These are phyloP conservation scores for Hirundo rustica DNA, from an alignment of 2,797 vertebrate species.

Conservation along the genomic window DNA sequence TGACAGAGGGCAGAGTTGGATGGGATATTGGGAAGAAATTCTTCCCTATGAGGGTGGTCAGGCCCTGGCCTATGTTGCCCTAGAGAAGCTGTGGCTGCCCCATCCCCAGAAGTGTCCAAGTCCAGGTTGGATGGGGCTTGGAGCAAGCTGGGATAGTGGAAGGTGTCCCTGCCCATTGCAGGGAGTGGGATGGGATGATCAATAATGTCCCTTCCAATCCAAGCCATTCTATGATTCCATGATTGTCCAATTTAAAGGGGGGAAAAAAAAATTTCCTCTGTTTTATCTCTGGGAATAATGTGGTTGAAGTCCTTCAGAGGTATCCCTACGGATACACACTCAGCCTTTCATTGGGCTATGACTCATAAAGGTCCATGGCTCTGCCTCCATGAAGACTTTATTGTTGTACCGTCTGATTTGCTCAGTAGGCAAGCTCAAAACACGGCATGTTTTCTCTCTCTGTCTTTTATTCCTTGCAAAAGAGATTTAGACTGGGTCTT, in stretches of 20 bases:
- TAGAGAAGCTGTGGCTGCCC: background rate
- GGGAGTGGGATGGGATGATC: background rate
- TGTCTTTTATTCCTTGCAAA: background rate
- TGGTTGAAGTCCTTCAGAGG: background rate
- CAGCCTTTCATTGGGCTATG: background rate
- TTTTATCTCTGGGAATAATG: background rate
- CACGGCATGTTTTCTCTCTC: background rate
- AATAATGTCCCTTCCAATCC: background rate
- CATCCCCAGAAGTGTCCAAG: background rate
- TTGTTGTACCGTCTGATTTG: background rate
- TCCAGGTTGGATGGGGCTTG: background rate
- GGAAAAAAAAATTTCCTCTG: fast-evolving
- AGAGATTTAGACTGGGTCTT: background rate
- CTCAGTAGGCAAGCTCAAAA: background rate
- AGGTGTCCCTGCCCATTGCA: background rate
- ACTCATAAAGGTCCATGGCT: background rate
- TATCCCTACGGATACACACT: fast-evolving
- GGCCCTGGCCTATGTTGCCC: background rate
- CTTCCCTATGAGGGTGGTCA: background rate
- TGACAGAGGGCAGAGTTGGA: background rate
- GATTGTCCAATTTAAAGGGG: background rate
- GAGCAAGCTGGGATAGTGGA: background rate
- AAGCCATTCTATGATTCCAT: background rate
- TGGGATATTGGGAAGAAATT: background rate
- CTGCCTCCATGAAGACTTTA: background rate